Evolutionary conservation across 2,113 vertebrate genomes (phyloP).

Genomic region (Psophia crepitans): DNA sequence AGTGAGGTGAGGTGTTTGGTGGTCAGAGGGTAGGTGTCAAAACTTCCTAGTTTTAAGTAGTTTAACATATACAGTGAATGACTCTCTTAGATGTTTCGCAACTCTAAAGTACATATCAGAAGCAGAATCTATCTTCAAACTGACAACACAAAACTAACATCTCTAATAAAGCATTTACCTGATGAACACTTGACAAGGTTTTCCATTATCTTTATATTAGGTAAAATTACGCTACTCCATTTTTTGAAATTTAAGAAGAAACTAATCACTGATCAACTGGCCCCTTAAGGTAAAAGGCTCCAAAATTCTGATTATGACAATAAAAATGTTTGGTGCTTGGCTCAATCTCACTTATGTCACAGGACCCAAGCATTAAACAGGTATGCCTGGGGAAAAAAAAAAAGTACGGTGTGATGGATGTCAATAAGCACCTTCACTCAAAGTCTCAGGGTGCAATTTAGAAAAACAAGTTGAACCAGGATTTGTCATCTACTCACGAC

Average conservation of each 20-base stretch:
- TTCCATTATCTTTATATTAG: not conserved
- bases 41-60: not conserved
- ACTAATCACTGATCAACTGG: not conserved
- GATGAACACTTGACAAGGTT: not conserved
- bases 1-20: not conserved
- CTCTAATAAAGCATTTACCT: not conserved
- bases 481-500: not conserved
- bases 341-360: not conserved
- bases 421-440: not conserved
- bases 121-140: not conserved
- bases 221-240: not conserved
- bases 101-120: not conserved
- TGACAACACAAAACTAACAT: not conserved
- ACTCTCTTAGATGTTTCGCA: not conserved
- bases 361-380: not conserved
- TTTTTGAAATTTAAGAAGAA: not conserved
- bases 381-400: not conserved
- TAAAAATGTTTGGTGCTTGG: not conserved
- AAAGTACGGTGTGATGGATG: not conserved
- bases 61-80: not conserved
- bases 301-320: not conserved
- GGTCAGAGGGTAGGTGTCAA: not conserved
- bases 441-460: not conserved
- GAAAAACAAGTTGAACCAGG: constrained; percentile 3
- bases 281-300: not conserved